Evolutionary conservation across 2,797 vertebrate genomes (phyloP).

Genomic region (Loris lydekkerianus): DNA sequence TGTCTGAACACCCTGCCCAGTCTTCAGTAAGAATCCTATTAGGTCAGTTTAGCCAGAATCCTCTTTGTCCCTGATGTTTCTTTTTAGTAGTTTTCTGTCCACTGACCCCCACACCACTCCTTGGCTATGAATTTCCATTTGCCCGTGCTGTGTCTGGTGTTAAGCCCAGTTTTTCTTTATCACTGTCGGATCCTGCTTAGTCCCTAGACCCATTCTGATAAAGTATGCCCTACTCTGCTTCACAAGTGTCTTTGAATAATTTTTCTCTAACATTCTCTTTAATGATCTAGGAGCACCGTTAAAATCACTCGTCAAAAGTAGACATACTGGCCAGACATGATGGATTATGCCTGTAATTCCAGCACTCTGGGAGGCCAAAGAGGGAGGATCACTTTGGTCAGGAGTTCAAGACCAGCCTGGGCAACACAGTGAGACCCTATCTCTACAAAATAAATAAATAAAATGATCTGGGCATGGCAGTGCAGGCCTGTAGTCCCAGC

Average conservation of each 20-base stretch:
- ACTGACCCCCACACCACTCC: background rate
- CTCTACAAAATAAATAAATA: background rate
- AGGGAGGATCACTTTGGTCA: background rate
- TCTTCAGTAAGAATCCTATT: too few relatives aligned
- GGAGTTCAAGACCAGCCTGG: background rate
- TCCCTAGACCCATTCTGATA: background rate
- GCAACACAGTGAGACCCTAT: background rate
- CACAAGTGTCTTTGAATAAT: background rate
- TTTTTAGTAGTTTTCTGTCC: background rate
- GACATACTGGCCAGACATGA: background rate
- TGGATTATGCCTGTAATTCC: background rate
- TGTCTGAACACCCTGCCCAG: background rate
- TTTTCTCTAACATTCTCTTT: background rate
- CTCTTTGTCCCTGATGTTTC: background rate
- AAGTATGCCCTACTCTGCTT: background rate
- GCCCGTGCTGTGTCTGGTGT: background rate
- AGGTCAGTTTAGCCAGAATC: background rate
- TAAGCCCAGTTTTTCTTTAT: background rate
- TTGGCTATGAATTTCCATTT: background rate
- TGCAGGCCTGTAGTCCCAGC: background rate
- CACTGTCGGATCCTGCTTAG: background rate
- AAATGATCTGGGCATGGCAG: background rate
- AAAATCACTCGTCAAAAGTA: background rate
- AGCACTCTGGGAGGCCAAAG: background rate
- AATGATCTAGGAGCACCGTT: background rate